These are phyloP conservation scores for Scaptomyza polygonia DNA, from an alignment of 2,888 invertebrate genomes.

Conservation along the genomic window DNA sequence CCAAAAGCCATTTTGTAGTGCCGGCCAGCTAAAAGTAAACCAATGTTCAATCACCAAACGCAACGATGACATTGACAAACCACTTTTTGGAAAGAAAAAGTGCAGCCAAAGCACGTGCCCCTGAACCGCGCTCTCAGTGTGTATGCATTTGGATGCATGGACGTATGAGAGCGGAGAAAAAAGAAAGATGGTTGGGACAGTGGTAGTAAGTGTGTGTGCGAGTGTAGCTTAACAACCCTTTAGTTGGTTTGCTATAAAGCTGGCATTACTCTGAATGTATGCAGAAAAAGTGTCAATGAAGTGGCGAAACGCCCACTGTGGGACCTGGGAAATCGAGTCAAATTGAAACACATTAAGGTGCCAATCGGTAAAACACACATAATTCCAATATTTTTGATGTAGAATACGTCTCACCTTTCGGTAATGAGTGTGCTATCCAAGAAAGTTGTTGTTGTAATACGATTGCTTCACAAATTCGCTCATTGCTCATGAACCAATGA, in stretches of 20 bases:
- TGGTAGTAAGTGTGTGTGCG: conserved; percentile 3
- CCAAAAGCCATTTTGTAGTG: conserved; percentile 50
- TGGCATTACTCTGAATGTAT: neutral
- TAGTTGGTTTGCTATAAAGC: conserved; percentile 31
- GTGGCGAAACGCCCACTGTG: too few relatives aligned
- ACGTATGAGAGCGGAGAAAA: conserved; percentile 4
- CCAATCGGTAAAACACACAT: too few relatives aligned
- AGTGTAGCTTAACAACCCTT: conserved; percentile 48
- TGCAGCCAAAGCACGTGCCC: conserved; percentile 52
- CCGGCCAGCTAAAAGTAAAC: conserved; percentile 14
- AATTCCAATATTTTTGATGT: too few relatives aligned
- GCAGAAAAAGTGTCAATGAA: too few relatives aligned
- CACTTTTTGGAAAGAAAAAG: conserved; percentile 18
- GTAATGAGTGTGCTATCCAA: too few relatives aligned
- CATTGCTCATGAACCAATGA: too few relatives aligned
- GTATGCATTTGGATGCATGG: neutral
- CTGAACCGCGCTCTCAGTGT: too few relatives aligned
- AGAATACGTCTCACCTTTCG: too few relatives aligned
- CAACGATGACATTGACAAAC: conserved; percentile 38
- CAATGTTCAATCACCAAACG: conserved; percentile 49
- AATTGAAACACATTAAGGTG: too few relatives aligned
- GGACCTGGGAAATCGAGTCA: too few relatives aligned
- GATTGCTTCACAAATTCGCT: too few relatives aligned
- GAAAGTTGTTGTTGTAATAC: too few relatives aligned
- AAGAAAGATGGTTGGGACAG: neutral